Conservation (phyloP, 2,888 invertebrate genomes). For the Corbicula japonica region DNA sequence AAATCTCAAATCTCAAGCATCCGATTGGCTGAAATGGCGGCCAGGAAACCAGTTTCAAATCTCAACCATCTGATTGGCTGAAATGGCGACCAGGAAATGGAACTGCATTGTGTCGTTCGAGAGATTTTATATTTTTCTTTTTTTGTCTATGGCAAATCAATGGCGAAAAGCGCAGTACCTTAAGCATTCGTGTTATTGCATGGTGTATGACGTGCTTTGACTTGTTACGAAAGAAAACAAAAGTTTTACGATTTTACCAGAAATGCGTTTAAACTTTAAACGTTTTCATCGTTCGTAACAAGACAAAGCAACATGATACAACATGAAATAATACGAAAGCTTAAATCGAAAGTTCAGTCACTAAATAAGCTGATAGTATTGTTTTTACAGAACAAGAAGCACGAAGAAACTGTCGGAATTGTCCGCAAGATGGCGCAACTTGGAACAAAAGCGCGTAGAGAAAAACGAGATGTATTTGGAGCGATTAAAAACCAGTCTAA, state of each 20-base stretch:
- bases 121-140: too few relatives aligned
- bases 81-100: too few relatives aligned
- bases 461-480: constrained; percentile 56
- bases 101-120: too few relatives aligned
- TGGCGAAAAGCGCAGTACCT: too few relatives aligned
- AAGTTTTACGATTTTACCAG: not conserved
- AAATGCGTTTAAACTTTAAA: not conserved
- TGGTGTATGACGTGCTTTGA: not conserved
- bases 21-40: too few relatives aligned
- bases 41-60: too few relatives aligned
- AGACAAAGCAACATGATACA: too few relatives aligned
- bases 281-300: not conserved
- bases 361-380: not conserved
- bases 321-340: not conserved
- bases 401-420: constrained; percentile 52
- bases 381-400: constrained; percentile 52
- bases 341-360: not conserved
- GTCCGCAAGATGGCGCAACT: constrained; percentile 61
- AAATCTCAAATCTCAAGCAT: too few relatives aligned
- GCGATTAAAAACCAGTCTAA: constrained; percentile 54
- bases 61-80: too few relatives aligned
- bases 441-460: constrained; percentile 59
- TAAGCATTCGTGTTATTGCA: too few relatives aligned
- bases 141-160: too few relatives aligned
- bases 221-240: not conserved